A percentile compares a stretch with the other conserved stretches of the same genome.
phyloP scores from a whole-genome alignment of 2,888 invertebrate species.

The Platycnemis pennipes region DNA sequence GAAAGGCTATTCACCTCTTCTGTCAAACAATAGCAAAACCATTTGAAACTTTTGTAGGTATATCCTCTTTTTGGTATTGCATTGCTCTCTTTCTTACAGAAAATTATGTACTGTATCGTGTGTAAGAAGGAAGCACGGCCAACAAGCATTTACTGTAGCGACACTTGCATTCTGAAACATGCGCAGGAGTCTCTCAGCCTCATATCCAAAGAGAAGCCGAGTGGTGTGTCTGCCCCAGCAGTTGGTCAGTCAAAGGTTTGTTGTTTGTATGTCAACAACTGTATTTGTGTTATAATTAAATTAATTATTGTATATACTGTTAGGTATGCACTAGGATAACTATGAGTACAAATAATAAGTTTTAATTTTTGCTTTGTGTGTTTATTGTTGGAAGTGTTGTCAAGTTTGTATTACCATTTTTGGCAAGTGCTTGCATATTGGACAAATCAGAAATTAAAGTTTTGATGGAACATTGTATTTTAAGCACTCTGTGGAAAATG shows the following conservation, averaged over 20 bases:
- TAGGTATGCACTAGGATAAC: not conserved
- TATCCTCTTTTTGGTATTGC: conserved; percentile 51
- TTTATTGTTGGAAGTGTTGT: not conserved
- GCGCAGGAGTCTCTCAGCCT: conserved; percentile 83
- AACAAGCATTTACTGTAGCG: conserved; percentile 94
- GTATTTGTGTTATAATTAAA: conserved; percentile 37
- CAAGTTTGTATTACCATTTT: not conserved
- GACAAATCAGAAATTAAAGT: not conserved
- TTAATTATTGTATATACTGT: conserved; percentile 16
- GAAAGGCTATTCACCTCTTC: conserved; percentile 17
- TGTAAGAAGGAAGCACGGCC: conserved; percentile 87
- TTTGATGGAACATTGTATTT: not conserved
- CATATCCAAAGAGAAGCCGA: conserved; percentile 67
- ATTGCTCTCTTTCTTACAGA: conserved; percentile 56
- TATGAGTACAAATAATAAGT: not conserved
- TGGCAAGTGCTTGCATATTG: not conserved
- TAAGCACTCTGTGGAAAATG: not conserved
- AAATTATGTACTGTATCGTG: conserved; percentile 85
- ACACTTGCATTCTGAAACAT: conserved; percentile 92
- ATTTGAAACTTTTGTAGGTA: conserved; percentile 27
- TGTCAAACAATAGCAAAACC: not conserved
- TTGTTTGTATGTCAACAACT: conserved; percentile 48
- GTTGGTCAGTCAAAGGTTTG: conserved; percentile 66
- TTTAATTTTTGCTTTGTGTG: not conserved
- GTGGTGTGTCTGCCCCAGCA: conserved; percentile 59